A percentile compares a stretch with the other conserved stretches of the same genome.
Conservation (phyloP, 2,113 vertebrate species). For the pig (Sus scrofa) region DNA sequence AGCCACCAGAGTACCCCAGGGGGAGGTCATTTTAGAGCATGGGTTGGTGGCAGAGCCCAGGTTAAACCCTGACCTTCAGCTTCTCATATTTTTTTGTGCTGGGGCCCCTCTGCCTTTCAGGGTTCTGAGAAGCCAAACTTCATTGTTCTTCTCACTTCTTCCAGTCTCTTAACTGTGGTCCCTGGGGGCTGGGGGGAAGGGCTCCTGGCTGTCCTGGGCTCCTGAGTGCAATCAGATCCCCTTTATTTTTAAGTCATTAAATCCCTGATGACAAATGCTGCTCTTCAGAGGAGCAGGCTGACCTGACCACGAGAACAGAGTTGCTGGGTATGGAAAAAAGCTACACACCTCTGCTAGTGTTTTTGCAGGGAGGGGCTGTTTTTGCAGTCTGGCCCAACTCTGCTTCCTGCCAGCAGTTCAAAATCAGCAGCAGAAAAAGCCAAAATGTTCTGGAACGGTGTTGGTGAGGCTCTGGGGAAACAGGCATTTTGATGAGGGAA, state of each 20-base stretch:
- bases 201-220: background rate
- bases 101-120: background rate
- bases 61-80: background rate
- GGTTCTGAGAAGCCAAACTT: background rate
- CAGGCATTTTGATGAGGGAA: background rate
- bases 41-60: background rate
- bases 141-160: background rate
- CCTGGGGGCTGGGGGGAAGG: background rate
- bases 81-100: background rate
- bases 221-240: constrained; percentile 40
- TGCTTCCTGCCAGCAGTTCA: background rate
- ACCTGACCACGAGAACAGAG: background rate
- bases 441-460: rapidly evolving
- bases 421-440: background rate
- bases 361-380: background rate
- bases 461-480: background rate
- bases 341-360: background rate
- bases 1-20: too few relatives aligned
- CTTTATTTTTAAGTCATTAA: constrained; percentile 73
- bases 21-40: background rate
- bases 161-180: background rate
- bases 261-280: constrained; percentile 56
- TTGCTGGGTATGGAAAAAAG: background rate
- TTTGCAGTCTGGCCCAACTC: background rate
- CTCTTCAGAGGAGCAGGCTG: constrained; percentile 36